Evolutionary conservation across 64 coral and sea anemone genomes (phyloP).

Genomic region (Astreopora myriophthalma): DNA sequence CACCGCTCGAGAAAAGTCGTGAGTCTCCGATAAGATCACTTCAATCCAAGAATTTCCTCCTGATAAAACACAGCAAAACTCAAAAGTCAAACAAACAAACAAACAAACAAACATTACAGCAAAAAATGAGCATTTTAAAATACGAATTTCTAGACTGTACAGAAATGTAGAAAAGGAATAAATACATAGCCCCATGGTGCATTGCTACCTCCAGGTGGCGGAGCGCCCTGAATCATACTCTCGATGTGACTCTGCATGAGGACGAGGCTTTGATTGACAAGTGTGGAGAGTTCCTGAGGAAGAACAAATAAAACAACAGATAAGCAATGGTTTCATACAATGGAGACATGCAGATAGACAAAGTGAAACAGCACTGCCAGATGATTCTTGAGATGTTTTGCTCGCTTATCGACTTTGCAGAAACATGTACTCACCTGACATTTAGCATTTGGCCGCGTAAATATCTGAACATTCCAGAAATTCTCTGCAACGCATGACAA

Average conservation of each 20-base stretch:
- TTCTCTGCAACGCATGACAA: background rate
- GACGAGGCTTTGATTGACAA: constrained; percentile 78
- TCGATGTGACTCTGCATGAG: constrained; percentile 68
- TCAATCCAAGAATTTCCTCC: constrained; percentile 70
- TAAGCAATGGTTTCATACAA: background rate
- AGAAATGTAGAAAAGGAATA: background rate
- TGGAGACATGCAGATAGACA: too few species aligned
- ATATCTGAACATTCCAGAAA: constrained; percentile 36
- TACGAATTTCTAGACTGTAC: background rate
- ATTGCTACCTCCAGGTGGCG: constrained; percentile 74
- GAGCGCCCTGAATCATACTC: constrained; percentile 59
- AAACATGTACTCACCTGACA: background rate
- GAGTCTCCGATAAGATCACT: constrained; percentile 53
- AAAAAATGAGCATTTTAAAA: background rate
- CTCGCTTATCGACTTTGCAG: background rate
- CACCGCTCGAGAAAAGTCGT: constrained; percentile 81
- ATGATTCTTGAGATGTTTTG: background rate
- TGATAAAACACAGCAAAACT: background rate
- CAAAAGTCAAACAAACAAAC: background rate
- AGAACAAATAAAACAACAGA: background rate
- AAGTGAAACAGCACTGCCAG: too few species aligned
- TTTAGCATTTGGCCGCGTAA: constrained; percentile 13
- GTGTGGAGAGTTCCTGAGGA: constrained; percentile 77
- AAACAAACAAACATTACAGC: background rate
- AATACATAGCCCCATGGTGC: background rate